Base-by-base conservation (phyloP, 2,113 vertebrate species). In the Marmota monax region DNA sequence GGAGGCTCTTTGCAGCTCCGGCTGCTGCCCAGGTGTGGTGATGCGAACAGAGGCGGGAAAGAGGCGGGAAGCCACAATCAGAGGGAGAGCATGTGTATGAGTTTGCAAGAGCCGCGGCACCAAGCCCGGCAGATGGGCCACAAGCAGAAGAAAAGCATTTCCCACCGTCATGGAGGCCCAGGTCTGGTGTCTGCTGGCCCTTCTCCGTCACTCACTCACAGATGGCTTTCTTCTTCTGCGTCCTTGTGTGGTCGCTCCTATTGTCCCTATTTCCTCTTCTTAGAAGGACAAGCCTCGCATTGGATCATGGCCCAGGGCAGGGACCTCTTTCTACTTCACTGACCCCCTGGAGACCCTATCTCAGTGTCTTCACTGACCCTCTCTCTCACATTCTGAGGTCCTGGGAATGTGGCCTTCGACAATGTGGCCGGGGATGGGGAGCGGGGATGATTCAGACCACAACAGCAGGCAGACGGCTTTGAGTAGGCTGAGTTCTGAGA, bases 401-500 rank as follows among this genome's bases (percentile, higher is more conserved):
- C 48, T 48, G 20, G n/a, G 63, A 7, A 6, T 61, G 27, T 51
- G 29, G 20, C 51, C 65, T 27, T 63, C 14, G 4, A n/a, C 17
- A 22, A 5, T 29, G 27, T 37, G 22, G 17, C 7, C 5, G 1
- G 34, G 7, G n/a, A 9, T 16, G 0, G 56, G 56, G 56, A 22
- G 20, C 20, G 18, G 56, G 56, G 56, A 58, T 12, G 7, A 23
- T 5, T 14, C 42, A 10, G 20, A 23, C 58, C 42, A 0, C 11
- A n/a, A 27, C 32, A 53, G 53, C 3, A 8, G 0, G 65, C 29
- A 1, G 2, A 12, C 2, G 3, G 0, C 20, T 67, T n/a, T 32
- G 76, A 39, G 17, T 14, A 74, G 69, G 27, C 2, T 6, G 48
- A n/a, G 34, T 14, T 84, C 32, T 0, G 11, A 72, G 34, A 34